phyloP scores from a whole-genome alignment of 2,113 vertebrate species.

The Aleadryas rufinucha region DNA sequence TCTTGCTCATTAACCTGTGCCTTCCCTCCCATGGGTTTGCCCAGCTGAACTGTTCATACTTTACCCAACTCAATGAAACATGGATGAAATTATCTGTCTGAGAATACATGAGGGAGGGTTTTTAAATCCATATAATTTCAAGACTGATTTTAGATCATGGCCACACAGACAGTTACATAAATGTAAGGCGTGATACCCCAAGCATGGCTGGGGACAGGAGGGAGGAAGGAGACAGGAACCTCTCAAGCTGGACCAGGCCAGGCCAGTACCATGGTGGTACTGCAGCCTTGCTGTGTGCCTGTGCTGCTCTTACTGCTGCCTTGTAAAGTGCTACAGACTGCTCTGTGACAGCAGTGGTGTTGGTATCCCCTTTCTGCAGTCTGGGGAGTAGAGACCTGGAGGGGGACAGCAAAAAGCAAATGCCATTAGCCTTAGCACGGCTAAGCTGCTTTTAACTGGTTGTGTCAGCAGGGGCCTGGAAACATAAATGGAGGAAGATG shows the following conservation, averaged over 20 bases:
- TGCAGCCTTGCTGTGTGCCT: background rate
- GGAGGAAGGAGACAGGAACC: background rate
- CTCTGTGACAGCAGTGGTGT: background rate
- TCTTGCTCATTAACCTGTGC: background rate
- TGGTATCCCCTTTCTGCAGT: background rate
- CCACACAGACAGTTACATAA: background rate
- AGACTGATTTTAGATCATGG: background rate
- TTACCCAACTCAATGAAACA: background rate
- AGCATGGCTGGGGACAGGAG: background rate
- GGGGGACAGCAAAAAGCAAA: background rate
- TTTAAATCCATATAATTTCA: background rate
- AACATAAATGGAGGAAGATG: background rate
- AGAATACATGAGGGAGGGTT: background rate
- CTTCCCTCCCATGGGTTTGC: background rate
- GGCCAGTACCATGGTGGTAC: background rate
- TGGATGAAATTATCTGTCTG: background rate
- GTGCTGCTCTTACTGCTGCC: background rate
- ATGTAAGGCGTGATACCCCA: background rate
- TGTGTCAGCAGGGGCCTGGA: background rate
- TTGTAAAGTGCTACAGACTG: background rate
- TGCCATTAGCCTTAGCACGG: rapidly evolving
- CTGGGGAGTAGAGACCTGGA: background rate
- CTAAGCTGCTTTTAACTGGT: background rate
- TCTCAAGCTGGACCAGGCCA: background rate
- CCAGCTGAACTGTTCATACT: background rate